Base-by-base conservation (phyloP, 30 jellyfish, hydroid and myxozoan genomes). In the Chrysaora quinquecirrha region DNA sequence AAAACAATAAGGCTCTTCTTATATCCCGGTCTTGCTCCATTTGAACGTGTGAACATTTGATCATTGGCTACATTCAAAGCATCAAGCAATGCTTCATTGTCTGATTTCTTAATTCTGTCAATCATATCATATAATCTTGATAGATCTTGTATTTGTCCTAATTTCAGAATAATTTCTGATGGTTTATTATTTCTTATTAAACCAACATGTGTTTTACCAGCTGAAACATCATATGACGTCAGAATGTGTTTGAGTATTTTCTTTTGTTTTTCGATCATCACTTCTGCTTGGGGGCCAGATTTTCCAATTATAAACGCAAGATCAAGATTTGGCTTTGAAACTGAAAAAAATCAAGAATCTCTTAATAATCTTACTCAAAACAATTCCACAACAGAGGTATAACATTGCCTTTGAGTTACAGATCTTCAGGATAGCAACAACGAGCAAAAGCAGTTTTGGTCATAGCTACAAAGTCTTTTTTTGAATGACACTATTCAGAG, bases 11-110 rank as follows among this genome's bases (percentile, higher is more conserved):
- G 84, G 48, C 96, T 67, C 81, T 83, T 94, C 56, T 76, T 91
- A 22, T 80, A 83, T 29, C 89, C 90, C 0, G 78, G 85, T 29
- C 99, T 68, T 0, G 97, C 99, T 7, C 97, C 97, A 74, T 87
- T 87, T 30, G 32, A 31, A 16, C 48, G 31, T 16, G 89, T 70
- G 75, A 85, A 91, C 71, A 77, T 56, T 0, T 64, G 62, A 14
- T 67, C 86, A 61, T 52, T 75, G 22, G 96, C 96, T 9, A 50
- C 67, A 22, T 64, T 22, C 33, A 85, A 34, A 2, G 96, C 68
- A 64, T 76, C 86, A 1, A 76, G 30, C 56, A 67, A 63, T 22
- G 16, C 27, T 25, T 46, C 64, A 3, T 74, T 3, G 4, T 52
- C 23, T 7, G 74, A 46, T 21, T 71, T 50, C 23, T 43, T 47